Evolutionary conservation across 2,888 invertebrate genomes (phyloP), one percentile per base, ranked within the genome.

Genomic region (Formica aserva): DNA sequence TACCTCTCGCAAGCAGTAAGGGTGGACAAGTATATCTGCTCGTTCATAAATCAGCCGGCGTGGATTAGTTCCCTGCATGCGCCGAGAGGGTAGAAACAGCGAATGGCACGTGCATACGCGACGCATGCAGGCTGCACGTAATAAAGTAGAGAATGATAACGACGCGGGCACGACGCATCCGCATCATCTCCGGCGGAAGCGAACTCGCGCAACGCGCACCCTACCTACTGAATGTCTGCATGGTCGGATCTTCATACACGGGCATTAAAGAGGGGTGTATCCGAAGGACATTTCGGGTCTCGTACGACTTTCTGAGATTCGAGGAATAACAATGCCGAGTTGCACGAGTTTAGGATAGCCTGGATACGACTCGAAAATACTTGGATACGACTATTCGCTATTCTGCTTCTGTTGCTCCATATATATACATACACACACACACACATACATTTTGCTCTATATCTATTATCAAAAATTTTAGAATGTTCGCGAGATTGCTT

Each of bases 1-100:
- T 87, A 81, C 76, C 22, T 74, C 76, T 71, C 82, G 75, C 55
- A 22, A 63, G 78, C 82, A 60, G 72, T 11, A 48, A 80, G 78
- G 71, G 67, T 67, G 69, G 72, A 75, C 71, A 71, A 86, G 87
- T 86, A 84, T 87, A 84, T 84, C 88, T 87, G 72, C 80, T 82
- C 88, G 71, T 45, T 74, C 87, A 91, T 91, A 92, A 91, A 91
- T 92, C 90, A 90, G 82, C 76, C 81, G 65, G 55, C 75, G 63
- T 66, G 83, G 83, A 84, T 83, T 82, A 74, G 72, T 71, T 65
- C 60, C 45, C 41, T 75, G 72, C 67, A 55, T 60, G 35, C 66
- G 45, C 66, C 35, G 69, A 45, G 72, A 57, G 41, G 71, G 82
- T 74, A 32, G 67, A 84, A 74, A 82, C 83, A 85, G 74, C 77